phyloP scores from a whole-genome alignment of 2,113 vertebrate species.

The Zosterops hypoxanthus region DNA sequence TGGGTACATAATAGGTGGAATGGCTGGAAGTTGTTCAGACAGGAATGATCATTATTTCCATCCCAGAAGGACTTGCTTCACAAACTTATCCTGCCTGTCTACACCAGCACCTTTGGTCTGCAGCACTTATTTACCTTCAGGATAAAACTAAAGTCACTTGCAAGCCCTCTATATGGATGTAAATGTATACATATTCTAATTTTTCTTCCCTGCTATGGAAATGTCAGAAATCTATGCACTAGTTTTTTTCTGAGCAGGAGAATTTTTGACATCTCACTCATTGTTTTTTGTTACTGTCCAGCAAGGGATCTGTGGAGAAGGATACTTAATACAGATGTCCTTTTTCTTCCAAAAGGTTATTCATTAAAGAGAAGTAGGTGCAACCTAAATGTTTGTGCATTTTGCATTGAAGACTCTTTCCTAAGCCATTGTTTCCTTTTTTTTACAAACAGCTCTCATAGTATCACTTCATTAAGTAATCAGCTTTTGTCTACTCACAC shows the following conservation, averaged over 20 bases:
- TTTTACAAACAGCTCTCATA: background rate
- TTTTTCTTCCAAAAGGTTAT: background rate
- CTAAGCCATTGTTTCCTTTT: background rate
- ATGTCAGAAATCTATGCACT: background rate
- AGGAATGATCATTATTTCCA: background rate
- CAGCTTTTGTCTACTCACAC: background rate
- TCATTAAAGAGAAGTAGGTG: background rate
- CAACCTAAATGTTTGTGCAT: background rate
- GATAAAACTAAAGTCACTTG: background rate
- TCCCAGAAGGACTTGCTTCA: background rate
- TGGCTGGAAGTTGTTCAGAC: background rate
- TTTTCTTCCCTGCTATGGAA: background rate
- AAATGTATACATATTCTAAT: background rate
- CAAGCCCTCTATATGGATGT: background rate
- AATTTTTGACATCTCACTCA: background rate
- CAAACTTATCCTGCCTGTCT: background rate
- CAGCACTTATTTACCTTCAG: background rate
- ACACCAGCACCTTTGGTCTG: background rate
- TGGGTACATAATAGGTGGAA: background rate
- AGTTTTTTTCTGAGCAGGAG: background rate
- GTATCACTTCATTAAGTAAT: background rate
- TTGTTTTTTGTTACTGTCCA: background rate
- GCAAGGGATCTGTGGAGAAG: background rate
- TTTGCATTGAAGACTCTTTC: background rate
- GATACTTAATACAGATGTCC: background rate